phyloP scores from a whole-genome alignment of 64 coral and sea anemone genomes.

The Pocillopora verrucosa region DNA sequence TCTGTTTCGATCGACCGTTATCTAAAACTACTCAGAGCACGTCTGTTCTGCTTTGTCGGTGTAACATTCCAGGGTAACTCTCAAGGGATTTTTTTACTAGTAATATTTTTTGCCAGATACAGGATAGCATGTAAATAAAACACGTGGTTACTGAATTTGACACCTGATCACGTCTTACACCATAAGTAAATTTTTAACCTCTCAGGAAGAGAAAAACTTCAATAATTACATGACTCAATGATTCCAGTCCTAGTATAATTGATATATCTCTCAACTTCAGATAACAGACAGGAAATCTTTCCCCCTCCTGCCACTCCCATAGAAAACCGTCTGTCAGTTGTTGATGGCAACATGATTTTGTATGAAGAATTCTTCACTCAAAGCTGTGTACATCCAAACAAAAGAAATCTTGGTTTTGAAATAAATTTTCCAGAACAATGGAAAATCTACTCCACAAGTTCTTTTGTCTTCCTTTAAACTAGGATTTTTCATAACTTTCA shows the following conservation, averaged over 20 bases:
- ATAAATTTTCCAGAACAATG: neutral
- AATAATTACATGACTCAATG: too few relatives aligned
- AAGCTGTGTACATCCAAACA: neutral
- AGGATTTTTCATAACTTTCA: too few relatives aligned
- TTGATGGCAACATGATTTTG: neutral
- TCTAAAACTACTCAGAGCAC: too few relatives aligned
- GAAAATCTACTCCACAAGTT: neutral
- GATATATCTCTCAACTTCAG: neutral
- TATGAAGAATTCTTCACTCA: neutral
- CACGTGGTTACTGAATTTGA: neutral
- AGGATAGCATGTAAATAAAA: neutral
- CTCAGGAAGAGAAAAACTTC: too few relatives aligned
- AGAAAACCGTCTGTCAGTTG: neutral
- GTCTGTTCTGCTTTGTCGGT: neutral
- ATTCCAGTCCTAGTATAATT: neutral
- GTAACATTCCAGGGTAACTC: neutral
- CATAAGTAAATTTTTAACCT: too few relatives aligned
- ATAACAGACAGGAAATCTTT: neutral
- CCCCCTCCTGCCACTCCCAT: neutral
- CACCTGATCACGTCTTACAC: too few relatives aligned
- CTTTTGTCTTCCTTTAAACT: neutral
- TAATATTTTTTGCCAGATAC: neutral
- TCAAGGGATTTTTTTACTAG: neutral
- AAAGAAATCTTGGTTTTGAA: neutral
- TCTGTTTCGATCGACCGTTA: too few relatives aligned